Conservation (phyloP, 2,113 vertebrate genomes). For the Melanostigma gelatinosum region DNA sequence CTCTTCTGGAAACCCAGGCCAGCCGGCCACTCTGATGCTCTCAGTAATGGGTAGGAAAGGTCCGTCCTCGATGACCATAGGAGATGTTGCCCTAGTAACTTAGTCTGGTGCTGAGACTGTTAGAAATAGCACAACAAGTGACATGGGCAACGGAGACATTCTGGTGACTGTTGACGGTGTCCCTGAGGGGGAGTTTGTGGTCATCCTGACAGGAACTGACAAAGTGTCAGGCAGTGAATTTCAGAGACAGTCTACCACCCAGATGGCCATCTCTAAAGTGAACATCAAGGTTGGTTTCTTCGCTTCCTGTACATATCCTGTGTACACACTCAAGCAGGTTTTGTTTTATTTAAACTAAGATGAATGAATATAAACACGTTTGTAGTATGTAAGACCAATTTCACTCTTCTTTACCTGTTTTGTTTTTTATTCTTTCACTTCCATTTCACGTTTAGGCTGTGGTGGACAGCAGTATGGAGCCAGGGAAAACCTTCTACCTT, state of each 20-base stretch:
- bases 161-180: constrained; percentile 69
- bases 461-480: constrained; percentile 68
- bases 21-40: constrained; percentile 70
- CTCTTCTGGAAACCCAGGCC: constrained; percentile 53
- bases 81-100: constrained; percentile 60
- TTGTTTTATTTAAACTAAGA: background rate
- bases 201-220: constrained; percentile 75
- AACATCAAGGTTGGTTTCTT: constrained; percentile 70
- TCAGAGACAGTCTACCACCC: constrained; percentile 82
- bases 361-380: background rate
- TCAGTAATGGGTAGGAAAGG: constrained; percentile 79
- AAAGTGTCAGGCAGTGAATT: constrained; percentile 68
- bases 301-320: background rate
- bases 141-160: constrained; percentile 72
- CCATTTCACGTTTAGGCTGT: constrained; percentile 55
- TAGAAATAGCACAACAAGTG: constrained; percentile 43
- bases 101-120: constrained; percentile 50
- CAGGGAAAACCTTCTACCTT: constrained; percentile 67
- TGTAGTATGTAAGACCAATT: background rate
- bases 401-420: background rate
- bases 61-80: constrained; percentile 61
- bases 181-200: constrained; percentile 78
- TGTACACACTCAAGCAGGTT: background rate
- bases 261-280: constrained; percentile 78
- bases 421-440: background rate